Evolutionary conservation across 2,797 vertebrate species (phyloP).

Genomic region (Sebastes dallii): DNA sequence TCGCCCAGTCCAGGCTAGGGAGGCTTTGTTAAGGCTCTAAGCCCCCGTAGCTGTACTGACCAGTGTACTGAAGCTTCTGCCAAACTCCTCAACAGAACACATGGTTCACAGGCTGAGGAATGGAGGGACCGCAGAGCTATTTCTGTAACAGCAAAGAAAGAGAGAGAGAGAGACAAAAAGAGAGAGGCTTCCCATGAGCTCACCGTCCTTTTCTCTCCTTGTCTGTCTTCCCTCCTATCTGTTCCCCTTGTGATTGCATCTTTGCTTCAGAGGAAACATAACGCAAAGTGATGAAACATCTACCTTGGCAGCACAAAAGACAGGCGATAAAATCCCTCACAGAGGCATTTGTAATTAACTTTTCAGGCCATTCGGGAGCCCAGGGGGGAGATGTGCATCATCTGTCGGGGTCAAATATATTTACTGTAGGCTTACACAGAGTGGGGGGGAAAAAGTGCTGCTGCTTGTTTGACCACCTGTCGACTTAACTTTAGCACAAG

Average conservation of each 20-base stretch:
- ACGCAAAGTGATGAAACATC: slow-evolving; percentile 1
- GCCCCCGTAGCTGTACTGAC: slow-evolving; percentile 55
- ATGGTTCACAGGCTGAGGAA: slow-evolving; percentile 65
- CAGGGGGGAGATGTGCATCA: neutral
- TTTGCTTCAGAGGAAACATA: neutral
- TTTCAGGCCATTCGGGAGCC: neutral
- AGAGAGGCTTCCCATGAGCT: slow-evolving; percentile 44
- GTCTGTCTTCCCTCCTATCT: slow-evolving; percentile 6
- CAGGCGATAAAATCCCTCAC: neutral
- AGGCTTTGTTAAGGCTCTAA: slow-evolving; percentile 54
- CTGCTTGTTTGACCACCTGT: slow-evolving; percentile 4
- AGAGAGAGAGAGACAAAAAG: slow-evolving; percentile 43
- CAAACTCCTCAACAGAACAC: slow-evolving; percentile 72
- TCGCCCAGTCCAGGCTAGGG: neutral
- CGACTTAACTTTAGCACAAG: slow-evolving; percentile 5
- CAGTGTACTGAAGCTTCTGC: slow-evolving; percentile 59
- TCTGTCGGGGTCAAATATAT: neutral
- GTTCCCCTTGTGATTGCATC: slow-evolving; percentile 8
- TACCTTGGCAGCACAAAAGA: neutral
- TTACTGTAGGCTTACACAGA: neutral
- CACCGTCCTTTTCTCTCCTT: slow-evolving; percentile 26
- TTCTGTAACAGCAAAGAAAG: slow-evolving; percentile 62
- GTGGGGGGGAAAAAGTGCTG: neutral
- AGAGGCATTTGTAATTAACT: neutral
- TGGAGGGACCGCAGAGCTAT: slow-evolving; percentile 66